Evolutionary conservation across 2,888 invertebrate genomes (phyloP).

Genomic region (Cheilosia vernalis): DNA sequence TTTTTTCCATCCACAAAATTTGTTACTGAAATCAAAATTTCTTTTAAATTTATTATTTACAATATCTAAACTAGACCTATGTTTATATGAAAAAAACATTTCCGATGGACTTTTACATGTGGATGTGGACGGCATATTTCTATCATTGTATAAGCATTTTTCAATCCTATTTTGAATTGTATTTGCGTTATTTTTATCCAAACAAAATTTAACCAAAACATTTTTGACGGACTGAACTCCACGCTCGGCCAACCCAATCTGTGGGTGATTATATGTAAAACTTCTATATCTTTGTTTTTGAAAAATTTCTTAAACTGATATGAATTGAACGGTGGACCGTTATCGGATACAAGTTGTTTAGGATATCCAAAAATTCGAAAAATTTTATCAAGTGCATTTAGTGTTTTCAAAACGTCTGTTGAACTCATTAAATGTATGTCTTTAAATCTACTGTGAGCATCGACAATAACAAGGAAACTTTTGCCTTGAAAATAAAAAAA

Average conservation of each 20-base stretch:
- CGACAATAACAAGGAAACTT: too few species aligned
- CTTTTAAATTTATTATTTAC: constrained; percentile 9
- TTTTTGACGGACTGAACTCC: constrained; percentile 22
- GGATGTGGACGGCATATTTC: constrained; percentile 14
- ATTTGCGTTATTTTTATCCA: constrained; percentile 21
- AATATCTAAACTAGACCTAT: constrained; percentile 6
- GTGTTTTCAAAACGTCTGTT: too few species aligned
- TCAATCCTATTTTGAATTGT: constrained; percentile 24
- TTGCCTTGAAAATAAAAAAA: too few species aligned
- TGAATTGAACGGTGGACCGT: too few species aligned
- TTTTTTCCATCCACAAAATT: not conserved
- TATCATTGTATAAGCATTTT: constrained; percentile 6
- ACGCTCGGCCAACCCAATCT: constrained; percentile 12
- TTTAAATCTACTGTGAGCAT: too few species aligned
- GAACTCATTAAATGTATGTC: too few species aligned
- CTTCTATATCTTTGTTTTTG: too few species aligned
- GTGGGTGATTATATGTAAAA: not conserved
- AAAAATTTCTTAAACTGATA: too few species aligned
- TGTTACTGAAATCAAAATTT: not conserved
- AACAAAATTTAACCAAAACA: constrained; percentile 28
- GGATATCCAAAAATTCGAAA: too few species aligned
- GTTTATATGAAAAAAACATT: constrained; percentile 4
- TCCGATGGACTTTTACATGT: constrained; percentile 6
- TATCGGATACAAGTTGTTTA: too few species aligned
- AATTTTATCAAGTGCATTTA: too few species aligned